Conservation (phyloP, 1,140 invertebrate species). For the Pogonomyrmex californicus region DNA sequence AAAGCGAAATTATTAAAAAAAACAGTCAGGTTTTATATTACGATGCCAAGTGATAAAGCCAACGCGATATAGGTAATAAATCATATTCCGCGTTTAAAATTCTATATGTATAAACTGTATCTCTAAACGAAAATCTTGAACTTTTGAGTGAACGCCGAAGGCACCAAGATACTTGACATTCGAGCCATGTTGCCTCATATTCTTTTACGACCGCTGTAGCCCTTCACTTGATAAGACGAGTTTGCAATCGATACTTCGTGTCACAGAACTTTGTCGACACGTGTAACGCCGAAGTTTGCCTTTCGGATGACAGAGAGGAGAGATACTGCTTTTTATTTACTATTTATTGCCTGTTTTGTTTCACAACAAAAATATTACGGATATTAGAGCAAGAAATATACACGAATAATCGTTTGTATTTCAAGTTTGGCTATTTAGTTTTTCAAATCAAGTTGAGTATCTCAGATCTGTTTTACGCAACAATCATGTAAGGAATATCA, state of each 20-base stretch:
- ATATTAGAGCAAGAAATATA: background rate
- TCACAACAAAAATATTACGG: background rate
- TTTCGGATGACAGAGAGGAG: background rate
- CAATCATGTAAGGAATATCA: background rate
- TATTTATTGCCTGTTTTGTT: slow-evolving; percentile 13
- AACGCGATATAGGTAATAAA: slow-evolving; percentile 22
- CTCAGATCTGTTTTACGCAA: background rate
- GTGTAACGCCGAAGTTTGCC: slow-evolving; percentile 47
- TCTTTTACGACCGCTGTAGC: slow-evolving; percentile 70
- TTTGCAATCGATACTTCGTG: slow-evolving; percentile 74
- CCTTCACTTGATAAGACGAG: slow-evolving; percentile 69
- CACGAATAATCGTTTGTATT: background rate
- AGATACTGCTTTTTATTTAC: slow-evolving; percentile 39
- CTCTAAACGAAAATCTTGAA: slow-evolving; percentile 53
- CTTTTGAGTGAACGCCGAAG: slow-evolving; percentile 14
- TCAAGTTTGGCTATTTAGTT: background rate
- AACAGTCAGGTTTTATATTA: background rate
- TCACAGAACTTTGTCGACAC: slow-evolving; percentile 54
- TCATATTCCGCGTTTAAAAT: slow-evolving; percentile 48
- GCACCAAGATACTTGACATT: slow-evolving; percentile 67
- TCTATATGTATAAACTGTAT: slow-evolving; percentile 3
- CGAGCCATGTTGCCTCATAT: slow-evolving; percentile 68
- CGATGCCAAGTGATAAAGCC: background rate
- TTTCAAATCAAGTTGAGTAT: background rate
- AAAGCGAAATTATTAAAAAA: background rate